Percentiles rank a stretch among this genome's conserved stretches.
These are phyloP conservation scores for Mormyrus iriodes DNA, from an alignment of 2,113 vertebrate species.

Conservation along the genomic window DNA sequence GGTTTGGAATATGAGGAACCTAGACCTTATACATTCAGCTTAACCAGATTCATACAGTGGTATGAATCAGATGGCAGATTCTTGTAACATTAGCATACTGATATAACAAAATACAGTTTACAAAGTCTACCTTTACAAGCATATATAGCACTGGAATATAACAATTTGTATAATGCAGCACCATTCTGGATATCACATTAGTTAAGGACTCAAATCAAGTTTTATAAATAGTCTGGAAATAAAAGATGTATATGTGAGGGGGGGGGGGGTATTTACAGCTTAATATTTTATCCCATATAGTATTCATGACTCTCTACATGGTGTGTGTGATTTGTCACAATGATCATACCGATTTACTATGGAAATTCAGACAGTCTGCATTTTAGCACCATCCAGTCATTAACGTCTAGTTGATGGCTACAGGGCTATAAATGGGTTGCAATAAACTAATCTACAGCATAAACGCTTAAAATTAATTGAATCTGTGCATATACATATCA, in stretches of 20 bases:
- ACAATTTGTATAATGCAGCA: neutral
- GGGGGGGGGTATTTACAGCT: neutral
- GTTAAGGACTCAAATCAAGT: neutral
- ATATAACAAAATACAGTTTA: neutral
- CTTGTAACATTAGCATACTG: neutral
- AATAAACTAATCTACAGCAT: constrained; percentile 4
- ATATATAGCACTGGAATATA: neutral
- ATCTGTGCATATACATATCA: constrained; percentile 28
- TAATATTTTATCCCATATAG: neutral
- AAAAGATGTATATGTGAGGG: neutral
- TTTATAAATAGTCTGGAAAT: neutral
- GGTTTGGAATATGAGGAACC: neutral
- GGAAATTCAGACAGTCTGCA: constrained; percentile 6
- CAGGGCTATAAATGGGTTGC: neutral
- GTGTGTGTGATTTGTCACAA: constrained; percentile 1
- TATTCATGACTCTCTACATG: neutral
- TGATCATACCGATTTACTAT: neutral
- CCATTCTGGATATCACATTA: neutral
- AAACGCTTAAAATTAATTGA: constrained; percentile 17
- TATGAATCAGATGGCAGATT: neutral
- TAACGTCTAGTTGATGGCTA: neutral
- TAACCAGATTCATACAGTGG: neutral
- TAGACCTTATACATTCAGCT: neutral
- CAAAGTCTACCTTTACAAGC: neutral
- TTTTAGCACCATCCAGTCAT: constrained; percentile 12